Conservation (phyloP, 2,113 vertebrate genomes). For the Triplophysa siluroides region DNA sequence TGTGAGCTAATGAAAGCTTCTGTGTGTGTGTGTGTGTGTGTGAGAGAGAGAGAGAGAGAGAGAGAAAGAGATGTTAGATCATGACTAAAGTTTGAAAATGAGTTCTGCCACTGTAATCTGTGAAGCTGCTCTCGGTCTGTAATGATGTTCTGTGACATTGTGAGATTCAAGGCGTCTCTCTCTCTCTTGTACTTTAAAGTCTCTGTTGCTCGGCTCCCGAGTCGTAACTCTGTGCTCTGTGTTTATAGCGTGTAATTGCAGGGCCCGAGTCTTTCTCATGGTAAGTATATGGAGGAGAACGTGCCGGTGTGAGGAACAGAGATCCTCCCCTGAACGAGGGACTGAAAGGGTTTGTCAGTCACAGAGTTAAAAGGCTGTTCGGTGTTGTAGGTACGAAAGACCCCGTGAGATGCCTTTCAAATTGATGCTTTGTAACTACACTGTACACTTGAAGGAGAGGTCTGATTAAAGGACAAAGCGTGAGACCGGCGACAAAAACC, state of each 20-base stretch:
- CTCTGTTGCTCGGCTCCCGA: slow-evolving; percentile 58
- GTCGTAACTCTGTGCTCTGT: slow-evolving; percentile 62
- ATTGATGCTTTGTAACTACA: slow-evolving; percentile 52
- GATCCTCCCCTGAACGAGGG: slow-evolving; percentile 39
- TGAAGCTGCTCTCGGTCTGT: slow-evolving; percentile 50
- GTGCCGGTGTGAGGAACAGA: slow-evolving; percentile 39
- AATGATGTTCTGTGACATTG: slow-evolving; percentile 43
- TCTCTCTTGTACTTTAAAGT: slow-evolving; percentile 52
- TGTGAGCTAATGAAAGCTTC: not conserved
- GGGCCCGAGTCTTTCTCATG: slow-evolving; percentile 51
- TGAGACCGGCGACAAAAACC: slow-evolving; percentile 12
- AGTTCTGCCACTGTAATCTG: slow-evolving; percentile 44
- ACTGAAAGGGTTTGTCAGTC: not conserved
- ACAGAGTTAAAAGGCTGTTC: not conserved
- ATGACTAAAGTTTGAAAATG: slow-evolving; percentile 42
- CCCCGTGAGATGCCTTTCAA: slow-evolving; percentile 39
- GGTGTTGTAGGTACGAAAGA: slow-evolving; percentile 20
- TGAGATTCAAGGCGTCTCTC: slow-evolving; percentile 47
- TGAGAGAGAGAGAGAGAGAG: slow-evolving; percentile 25
- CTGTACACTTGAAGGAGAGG: slow-evolving; percentile 40
- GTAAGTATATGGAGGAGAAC: slow-evolving; percentile 59
- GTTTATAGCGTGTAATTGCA: slow-evolving; percentile 72
- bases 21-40: not conserved
- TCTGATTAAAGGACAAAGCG: slow-evolving; percentile 36
- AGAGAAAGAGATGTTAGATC: slow-evolving; percentile 20